Conservation (phyloP, 2,888 invertebrate species). For the Ornithoptera priamus region DNA sequence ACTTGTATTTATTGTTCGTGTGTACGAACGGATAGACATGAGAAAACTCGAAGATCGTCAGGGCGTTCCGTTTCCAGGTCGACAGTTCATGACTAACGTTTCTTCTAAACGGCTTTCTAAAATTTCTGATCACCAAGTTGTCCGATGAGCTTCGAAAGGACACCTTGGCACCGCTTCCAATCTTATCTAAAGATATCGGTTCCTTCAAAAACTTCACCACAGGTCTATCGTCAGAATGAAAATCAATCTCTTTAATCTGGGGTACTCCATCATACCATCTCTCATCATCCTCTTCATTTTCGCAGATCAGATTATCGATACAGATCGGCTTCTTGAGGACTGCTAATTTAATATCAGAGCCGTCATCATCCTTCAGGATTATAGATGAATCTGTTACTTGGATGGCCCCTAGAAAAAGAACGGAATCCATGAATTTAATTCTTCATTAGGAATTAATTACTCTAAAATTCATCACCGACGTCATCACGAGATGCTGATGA, state of each 20-base stretch:
- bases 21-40: constrained; percentile 62
- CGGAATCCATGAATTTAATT: constrained; percentile 6
- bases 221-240: constrained; percentile 26
- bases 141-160: constrained; percentile 35
- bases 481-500: too few relatives aligned
- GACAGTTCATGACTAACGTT: constrained; percentile 28
- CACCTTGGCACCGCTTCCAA: constrained; percentile 37
- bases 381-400: constrained; percentile 53
- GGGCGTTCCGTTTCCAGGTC: constrained; percentile 54
- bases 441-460: background rate
- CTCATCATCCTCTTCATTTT: constrained; percentile 36
- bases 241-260: constrained; percentile 4
- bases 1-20: constrained; percentile 59
- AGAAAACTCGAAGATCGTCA: constrained; percentile 56
- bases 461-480: background rate
- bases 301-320: constrained; percentile 45
- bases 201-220: constrained; percentile 46
- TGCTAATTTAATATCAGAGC: constrained; percentile 48
- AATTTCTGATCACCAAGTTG: constrained; percentile 42
- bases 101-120: constrained; percentile 33
- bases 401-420: constrained; percentile 58
- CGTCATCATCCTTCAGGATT: constrained; percentile 54
- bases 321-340: constrained; percentile 55
- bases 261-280: constrained; percentile 11
- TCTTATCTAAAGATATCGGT: constrained; percentile 48